Evolutionary conservation across 2,888 invertebrate species (phyloP), one percentile per base, ranked within the genome.

Genomic region (Eristalinus sepulchralis): DNA sequence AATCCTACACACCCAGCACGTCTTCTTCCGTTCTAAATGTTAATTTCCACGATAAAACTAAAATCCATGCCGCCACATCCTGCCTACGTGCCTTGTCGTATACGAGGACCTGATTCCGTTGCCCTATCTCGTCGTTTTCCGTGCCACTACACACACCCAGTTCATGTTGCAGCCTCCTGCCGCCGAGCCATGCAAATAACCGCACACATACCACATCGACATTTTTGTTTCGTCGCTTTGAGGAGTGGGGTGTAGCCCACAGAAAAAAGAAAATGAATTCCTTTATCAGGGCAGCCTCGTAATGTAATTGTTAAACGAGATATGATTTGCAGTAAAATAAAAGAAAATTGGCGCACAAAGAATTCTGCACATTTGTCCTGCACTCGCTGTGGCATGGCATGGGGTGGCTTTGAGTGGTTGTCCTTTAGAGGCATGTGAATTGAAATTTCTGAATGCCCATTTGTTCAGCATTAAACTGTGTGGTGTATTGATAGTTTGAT

Each of bases 41-140:
- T 31, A 13, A 60, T 47, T 60, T 13, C 13, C 20, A 13, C 17
- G 31, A 47, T 60, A 60, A 60, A 62, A 60, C 71, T 62, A 70
- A 36, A 57, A 22, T 22, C 9, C 57, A 13, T 9, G 34, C 36
- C 6, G 13, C 5, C 22, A 34, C 68, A 24, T 17, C 17, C 47
- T 17, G 6, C n/a, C 39, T 17, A 47, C 47, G 17, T 47, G 47
- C 47, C 47, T n/a, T 47, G 34, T 34, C 47, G 47, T 17, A 8
- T 17, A 17, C 4, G 47, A 8, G 17, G 47, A 47, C 47, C 47
- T 47, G 17, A 47, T 47, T 47, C 47, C 47, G 8, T 47, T 47
- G 17, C 17, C 47, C 47, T 47, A 47, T 47, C 47, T 47, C 47
- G 47, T 47, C 47, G 47, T 47, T 47, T 47, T 47, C 47, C 47